Evolutionary conservation across 2,888 invertebrate genomes (phyloP), one percentile per base, ranked within the genome.

Genomic region (Sinelater perroti): DNA sequence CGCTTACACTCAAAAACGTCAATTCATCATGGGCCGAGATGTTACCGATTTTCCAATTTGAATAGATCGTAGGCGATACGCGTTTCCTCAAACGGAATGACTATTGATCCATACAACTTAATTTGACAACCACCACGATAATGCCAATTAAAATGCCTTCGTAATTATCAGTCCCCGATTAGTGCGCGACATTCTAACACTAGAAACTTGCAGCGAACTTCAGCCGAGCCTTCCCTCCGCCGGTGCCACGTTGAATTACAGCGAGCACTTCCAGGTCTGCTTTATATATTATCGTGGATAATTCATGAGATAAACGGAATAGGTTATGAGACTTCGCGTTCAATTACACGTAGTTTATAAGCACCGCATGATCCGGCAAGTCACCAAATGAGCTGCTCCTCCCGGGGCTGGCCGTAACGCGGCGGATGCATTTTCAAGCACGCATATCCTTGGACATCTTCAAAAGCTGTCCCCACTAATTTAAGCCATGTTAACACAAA

Each of bases 401-500:
- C 31, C 8, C 17, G 33, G 21, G 31, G 4, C 31, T 31, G 17
- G 4, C 18, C 20, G 21, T 46, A 31, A 46, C 30, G 20, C n/a
- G 31, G 3, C 24, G 14, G 24, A 40, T 40, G 24, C 11, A 13
- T 40, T 24, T 40, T 40, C 24, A 40, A 40, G 24, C 16, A 35
- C 21, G 14, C 44, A 38, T 54, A 46, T 54, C 38, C 30, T 18
- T 54, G 31, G 47, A 54, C 52, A 53, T 44, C 52, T 33, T 28
- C 28, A 21, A 47, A 56, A 49, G 49, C 35, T 56, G 49, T 56
- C 38, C n/a, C 40, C 47, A 62, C 57, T 60, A 62, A 62, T 62
- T 62, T 56, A 56, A 62, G 46, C 35, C 60, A 45, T 60, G 62
- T 60, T 53, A 57, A 62, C 60, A 60, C 49, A 52, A 56, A 60